A percentile compares a stretch with the other conserved stretches of the same genome.
These are phyloP conservation scores for Nerophis lumbriciformis DNA, from an alignment of 2,113 vertebrate species.

Conservation along the genomic window DNA sequence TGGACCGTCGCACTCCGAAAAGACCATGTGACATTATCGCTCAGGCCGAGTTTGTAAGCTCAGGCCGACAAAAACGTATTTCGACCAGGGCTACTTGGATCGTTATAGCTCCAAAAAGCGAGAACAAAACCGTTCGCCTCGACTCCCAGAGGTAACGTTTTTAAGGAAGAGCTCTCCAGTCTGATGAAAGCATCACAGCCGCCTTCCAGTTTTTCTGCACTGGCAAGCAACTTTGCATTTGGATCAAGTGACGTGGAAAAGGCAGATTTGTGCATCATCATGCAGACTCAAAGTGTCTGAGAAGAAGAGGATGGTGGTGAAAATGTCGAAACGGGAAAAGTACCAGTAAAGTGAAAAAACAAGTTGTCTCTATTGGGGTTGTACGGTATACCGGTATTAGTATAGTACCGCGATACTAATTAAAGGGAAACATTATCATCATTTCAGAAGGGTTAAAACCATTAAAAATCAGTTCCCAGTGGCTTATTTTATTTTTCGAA, in stretches of 20 bases:
- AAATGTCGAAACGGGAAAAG: constrained; percentile 16
- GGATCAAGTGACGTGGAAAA: constrained; percentile 20
- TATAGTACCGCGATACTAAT: no score
- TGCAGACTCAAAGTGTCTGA: constrained; percentile 25
- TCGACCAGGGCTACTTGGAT: constrained; percentile 12
- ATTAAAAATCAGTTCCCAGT: no score
- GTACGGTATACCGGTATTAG: no score
- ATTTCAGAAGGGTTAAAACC: no score
- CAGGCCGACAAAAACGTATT: constrained; percentile 12
- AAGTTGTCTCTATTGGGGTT: no score
- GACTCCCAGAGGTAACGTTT: constrained; percentile 5
- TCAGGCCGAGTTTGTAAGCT: neutral
- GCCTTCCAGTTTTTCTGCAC: constrained; percentile 14
- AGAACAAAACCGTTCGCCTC: constrained; percentile 18
- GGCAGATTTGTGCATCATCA: constrained; percentile 5
- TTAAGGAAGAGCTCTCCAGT: constrained; percentile 17
- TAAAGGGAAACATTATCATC: no score
- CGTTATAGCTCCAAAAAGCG: neutral
- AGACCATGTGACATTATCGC: constrained; percentile 6
- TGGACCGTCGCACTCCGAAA: constrained; percentile 7
- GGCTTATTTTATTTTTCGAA: no score
- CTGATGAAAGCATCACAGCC: constrained; percentile 22
- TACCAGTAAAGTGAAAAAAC: no score
- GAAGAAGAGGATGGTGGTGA: constrained; percentile 5
- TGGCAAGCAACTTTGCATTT: constrained; percentile 37